Evolutionary conservation across 2,888 invertebrate species (phyloP), one percentile per base, ranked within the genome.

Genomic region (Itoplectis maculator): DNA sequence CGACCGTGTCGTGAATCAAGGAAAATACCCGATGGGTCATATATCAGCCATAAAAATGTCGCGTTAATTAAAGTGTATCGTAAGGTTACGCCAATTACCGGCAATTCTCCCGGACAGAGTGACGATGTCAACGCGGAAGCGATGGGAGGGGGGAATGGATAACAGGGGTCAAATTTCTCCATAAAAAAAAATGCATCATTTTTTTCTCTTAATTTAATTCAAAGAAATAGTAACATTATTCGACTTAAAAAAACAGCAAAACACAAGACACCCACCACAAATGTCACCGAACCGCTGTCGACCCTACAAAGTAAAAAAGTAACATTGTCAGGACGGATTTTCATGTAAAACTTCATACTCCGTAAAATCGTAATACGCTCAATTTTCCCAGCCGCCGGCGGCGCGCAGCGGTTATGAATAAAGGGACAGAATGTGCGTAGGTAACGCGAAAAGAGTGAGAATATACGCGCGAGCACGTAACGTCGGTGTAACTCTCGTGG

Each of bases 341-440:
- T n/a, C n/a, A n/a, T n/a, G n/a, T n/a, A n/a, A n/a, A n/a, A n/a
- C n/a, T n/a, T n/a, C n/a, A n/a, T n/a, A n/a, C n/a, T n/a, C n/a
- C n/a, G n/a, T n/a, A n/a, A n/a, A n/a, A 20, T 18, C 9, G 54
- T 23, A 54, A 23, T 56, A 29, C 3, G 29, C 18, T 54, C 11
- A 40, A 37, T 61, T 7, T 15, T 23, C 15, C 61, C 15, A 59
- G 35, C 13, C 35, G 2, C 9, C 8, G 37, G n/a, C 0, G 13
- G n/a, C 0, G 13, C 15, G 37, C 18, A 18, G n/a, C 18, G 18
- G 35, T 61, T 37, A 61, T 37, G 61, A 84, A 85, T 81, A 83
- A 83, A 82, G 72, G 45, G 79, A 83, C 83, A 84, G 83, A 61
- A 83, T 84, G 79, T 83, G 76, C 76, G 83, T 85, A 82, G 79